Base-by-base conservation (phyloP, 2,888 invertebrate genomes). In the Nysson spinosus region DNA sequence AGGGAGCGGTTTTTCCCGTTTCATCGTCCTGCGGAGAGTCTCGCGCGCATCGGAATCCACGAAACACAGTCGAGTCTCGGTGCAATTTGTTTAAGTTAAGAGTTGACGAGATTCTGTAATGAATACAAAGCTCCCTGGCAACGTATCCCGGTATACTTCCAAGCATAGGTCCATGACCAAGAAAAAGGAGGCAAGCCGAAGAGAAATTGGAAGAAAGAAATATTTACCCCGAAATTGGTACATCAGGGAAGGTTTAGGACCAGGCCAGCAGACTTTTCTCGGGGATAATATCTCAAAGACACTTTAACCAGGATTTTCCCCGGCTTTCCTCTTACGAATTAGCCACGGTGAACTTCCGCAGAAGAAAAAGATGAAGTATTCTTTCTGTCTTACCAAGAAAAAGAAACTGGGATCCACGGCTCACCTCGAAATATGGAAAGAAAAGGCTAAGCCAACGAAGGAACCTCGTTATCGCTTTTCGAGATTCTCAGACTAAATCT, bases 81-180 rank as follows among this genome's bases (percentile, higher is more conserved):
- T 34, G 75, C 78, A 79, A 83, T 84, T 84, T 81, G 79, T 84
- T 82, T 80, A 65, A 77, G 77, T 82, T 84, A 83, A 77, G 79
- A 79, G 78, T 73, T 74, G 74, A 74, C 70, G 69, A 76, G 78
- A 72, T 63, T 61, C 49, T 44, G 71, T 84, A 84, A 84, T 82
- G 83, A 83, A 83, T 83, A 83, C 81, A 80, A 83, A 84, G 80
- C 69, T 78, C 54, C 50, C 32, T 16, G 35, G 14, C 32, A 50
- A 43, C 52, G 51, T 51, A 32, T 47, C 20, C 14, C 28, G 65
- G 44, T 51, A 55, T 34, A 42, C 20, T 44, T 14, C 46, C 34
- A 22, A 50, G 30, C 44, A 14, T 28, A 9, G 34, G 43, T 6
- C 7, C 5, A n/a, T 3, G 17, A 17, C 19, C 3, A n/a, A 6